These are phyloP conservation scores for Molossus molossus DNA, from an alignment of 2,797 vertebrate genomes.

Conservation along the genomic window DNA sequence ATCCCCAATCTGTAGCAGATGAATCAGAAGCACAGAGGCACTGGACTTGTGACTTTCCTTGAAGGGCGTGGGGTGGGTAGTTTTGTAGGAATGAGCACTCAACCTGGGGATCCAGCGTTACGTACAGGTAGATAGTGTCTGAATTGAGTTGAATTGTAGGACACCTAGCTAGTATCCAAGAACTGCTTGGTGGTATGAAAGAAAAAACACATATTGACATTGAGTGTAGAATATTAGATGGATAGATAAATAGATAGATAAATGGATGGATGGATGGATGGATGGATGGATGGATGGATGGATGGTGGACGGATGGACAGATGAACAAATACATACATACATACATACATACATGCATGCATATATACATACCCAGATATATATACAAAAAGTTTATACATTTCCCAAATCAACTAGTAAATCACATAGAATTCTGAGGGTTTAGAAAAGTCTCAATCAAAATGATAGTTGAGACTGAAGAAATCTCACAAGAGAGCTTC, in stretches of 20 bases:
- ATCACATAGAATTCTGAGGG: neutral
- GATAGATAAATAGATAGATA: neutral
- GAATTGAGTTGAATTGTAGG: neutral
- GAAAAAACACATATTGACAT: neutral
- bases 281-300: neutral
- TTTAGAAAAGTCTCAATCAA: neutral
- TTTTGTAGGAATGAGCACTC: neutral
- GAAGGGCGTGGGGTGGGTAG: neutral
- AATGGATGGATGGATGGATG: neutral
- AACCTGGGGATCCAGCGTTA: neutral
- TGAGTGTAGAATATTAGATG: neutral
- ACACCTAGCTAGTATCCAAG: neutral
- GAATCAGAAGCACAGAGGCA: neutral
- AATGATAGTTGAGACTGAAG: neutral
- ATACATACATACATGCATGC: rapidly evolving
- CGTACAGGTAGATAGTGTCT: neutral
- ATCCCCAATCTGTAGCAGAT: neutral
- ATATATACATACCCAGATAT: neutral
- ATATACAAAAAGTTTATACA: conserved; percentile 57
- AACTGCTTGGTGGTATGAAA: neutral
- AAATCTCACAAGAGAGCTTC: neutral
- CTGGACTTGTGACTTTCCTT: neutral
- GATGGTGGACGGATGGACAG: neutral
- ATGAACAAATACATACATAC: neutral
- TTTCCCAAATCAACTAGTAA: conserved; percentile 60